Base-by-base conservation (phyloP, 2,113 vertebrate genomes). In the Madoqua kirkii region DNA sequence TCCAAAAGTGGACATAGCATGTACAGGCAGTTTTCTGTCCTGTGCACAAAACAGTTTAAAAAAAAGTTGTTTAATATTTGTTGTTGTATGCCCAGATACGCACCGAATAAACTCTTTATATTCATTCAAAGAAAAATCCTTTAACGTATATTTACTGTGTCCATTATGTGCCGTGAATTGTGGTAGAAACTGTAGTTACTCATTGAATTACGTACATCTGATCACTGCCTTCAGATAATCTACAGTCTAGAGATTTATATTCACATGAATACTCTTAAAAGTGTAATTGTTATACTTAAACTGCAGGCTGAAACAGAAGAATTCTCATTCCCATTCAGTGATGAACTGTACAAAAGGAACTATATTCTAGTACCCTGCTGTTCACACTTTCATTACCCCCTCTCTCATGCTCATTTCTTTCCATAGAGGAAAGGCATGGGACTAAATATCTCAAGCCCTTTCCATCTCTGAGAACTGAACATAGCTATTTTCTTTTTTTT, bases 51-150 rank as follows among this genome's bases (percentile, higher is more conserved):
- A 98, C 97, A 29, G n/a, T 89, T 9, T 3, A 67, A 96, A 93
- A 91, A 99, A 99, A 99, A 99, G 98, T 99, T 99, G 99, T 99
- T 99, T 99, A 99, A 99, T 99, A 99, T 99, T 99, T 99, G 99
- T 99, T 99, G 99, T 99, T 99, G 99, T 99, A 99, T 99, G 99
- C 99, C 99, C 99, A 99, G 99, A 98, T 99, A 99, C 99, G 99
- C 99, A 99, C 99, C 99, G 98, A 99, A 99, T 99, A 99, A 99
- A 99, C 99, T 99, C 99, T 99, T 99, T 99, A 97, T 98, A 98
- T 98, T 98, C 98, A 98, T 98, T 98, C 96, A 98, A 98, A 97
- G 94, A 97, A 97, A 74, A 94, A 79, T 43, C 13, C 21, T 54
- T 82, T 33, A 83, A 7, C 1, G 17, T 92, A 33, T 79, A 43